Evolutionary conservation across 2,113 vertebrate genomes (phyloP).

Genomic region (Crotalus horridus): DNA sequence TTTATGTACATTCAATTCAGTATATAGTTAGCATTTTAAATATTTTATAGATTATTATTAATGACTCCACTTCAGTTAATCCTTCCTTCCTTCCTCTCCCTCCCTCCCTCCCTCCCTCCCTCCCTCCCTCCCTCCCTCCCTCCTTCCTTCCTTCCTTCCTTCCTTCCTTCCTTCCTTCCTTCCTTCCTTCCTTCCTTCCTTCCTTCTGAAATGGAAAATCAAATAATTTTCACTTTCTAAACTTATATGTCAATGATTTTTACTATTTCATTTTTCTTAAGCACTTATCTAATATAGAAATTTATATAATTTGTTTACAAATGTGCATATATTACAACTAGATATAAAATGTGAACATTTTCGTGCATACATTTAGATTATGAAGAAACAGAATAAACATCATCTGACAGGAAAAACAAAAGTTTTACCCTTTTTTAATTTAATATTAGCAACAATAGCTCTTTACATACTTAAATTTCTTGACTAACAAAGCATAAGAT

Average conservation of each 20-base stretch:
- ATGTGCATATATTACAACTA: background rate
- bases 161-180: too few relatives aligned
- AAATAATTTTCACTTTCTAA: background rate
- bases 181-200: background rate
- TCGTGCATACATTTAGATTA: background rate
- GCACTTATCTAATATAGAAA: background rate
- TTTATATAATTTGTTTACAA: background rate
- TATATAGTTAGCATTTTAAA: background rate
- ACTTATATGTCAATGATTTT: background rate
- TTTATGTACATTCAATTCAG: background rate
- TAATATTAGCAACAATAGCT: background rate
- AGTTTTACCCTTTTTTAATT: background rate
- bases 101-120: too few relatives aligned
- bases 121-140: too few relatives aligned
- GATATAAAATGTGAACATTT: background rate
- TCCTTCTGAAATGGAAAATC: background rate
- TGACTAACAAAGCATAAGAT: background rate
- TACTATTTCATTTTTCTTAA: background rate
- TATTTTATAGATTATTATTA: background rate
- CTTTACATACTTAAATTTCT: conserved; percentile 25
- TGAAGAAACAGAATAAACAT: background rate
- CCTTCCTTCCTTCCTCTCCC: background rate
- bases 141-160: too few relatives aligned
- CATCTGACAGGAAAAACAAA: background rate
- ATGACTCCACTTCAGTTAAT: background rate